phyloP scores from a whole-genome alignment of 2,797 vertebrate species.

The Girardinus metallicus region DNA sequence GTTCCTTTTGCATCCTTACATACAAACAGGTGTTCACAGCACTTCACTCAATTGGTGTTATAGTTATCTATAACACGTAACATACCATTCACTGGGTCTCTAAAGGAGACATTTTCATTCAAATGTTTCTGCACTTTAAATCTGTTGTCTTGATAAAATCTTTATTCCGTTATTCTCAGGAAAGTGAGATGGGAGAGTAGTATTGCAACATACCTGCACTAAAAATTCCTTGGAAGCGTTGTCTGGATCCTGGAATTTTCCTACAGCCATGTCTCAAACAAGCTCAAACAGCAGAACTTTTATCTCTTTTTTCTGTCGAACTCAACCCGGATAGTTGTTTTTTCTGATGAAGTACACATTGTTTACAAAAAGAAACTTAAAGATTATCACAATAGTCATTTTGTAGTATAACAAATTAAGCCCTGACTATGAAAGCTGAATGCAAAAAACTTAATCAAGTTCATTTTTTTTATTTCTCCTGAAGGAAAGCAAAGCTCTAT shows the following conservation, averaged over 20 bases:
- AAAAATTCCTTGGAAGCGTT: conserved; percentile 3
- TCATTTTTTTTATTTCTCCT: neutral
- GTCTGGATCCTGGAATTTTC: neutral
- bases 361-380: neutral
- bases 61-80: neutral
- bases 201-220: neutral
- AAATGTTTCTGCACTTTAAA: neutral
- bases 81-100: neutral
- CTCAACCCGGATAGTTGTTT: neutral
- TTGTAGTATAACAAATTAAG: neutral
- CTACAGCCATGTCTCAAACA: neutral
- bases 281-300: neutral
- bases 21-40: neutral
- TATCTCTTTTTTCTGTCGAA: neutral
- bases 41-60: neutral
- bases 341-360: neutral
- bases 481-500: neutral
- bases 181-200: neutral
- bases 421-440: neutral
- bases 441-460: neutral
- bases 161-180: neutral
- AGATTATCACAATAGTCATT: neutral
- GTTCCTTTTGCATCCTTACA: neutral
- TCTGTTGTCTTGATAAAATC: neutral
- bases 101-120: neutral